Conservation (phyloP, 1,140 invertebrate genomes). For the Solenopsis fugax region DNA sequence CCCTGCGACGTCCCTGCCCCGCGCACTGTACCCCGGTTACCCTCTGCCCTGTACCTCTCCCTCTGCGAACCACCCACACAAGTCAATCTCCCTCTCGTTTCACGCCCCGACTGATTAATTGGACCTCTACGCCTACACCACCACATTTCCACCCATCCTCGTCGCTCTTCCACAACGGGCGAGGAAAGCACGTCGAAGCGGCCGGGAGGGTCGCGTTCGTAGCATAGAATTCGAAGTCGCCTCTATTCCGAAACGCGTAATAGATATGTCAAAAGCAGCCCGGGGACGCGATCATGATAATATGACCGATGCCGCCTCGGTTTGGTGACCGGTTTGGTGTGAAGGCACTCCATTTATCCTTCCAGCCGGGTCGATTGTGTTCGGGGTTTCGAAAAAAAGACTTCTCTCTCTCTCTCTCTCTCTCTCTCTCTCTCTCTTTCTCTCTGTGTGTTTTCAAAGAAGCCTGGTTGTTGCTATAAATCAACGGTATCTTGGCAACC, state of each 20-base stretch:
- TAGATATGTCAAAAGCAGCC: slow-evolving; percentile 86
- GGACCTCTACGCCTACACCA: slow-evolving; percentile 79
- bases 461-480: not conserved
- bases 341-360: slow-evolving; percentile 36
- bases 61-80: not conserved
- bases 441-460: not conserved
- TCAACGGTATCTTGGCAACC: slow-evolving; percentile 22
- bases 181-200: slow-evolving; percentile 57
- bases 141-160: slow-evolving; percentile 47
- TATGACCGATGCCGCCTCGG: slow-evolving; percentile 79
- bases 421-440: not conserved
- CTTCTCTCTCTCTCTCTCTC: not conserved
- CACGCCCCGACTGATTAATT: slow-evolving; percentile 86
- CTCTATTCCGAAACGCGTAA: slow-evolving; percentile 84
- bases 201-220: slow-evolving; percentile 19
- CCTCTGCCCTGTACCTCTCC: slow-evolving; percentile 20
- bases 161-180: slow-evolving; percentile 58
- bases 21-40: not conserved
- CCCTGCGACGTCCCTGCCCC: slow-evolving; percentile 70
- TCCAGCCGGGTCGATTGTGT: slow-evolving; percentile 11
- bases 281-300: slow-evolving; percentile 83
- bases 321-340: slow-evolving; percentile 27
- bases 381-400: slow-evolving; percentile 36
- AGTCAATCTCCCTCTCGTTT: slow-evolving; percentile 80
- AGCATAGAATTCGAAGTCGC: slow-evolving; percentile 84